phyloP scores from a whole-genome alignment of 2,888 invertebrate species.

The Pammene fasciana region DNA sequence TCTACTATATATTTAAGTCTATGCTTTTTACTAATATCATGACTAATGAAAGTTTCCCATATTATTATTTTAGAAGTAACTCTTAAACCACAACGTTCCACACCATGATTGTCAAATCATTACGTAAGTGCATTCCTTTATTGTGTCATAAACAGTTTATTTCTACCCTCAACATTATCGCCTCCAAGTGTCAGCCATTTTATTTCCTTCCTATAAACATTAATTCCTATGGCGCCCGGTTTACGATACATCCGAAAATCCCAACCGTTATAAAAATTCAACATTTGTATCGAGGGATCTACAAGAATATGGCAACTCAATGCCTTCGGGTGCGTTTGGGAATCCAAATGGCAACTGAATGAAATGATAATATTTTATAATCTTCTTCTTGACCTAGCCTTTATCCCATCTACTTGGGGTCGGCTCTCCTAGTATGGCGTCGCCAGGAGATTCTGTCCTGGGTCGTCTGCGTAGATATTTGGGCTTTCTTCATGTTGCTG shows the following conservation, averaged over 20 bases:
- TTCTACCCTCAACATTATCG: slow-evolving; percentile 22
- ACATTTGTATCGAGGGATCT: background rate
- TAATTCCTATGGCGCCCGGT: slow-evolving; percentile 4
- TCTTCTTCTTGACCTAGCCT: too few species aligned
- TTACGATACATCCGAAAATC: slow-evolving; percentile 14
- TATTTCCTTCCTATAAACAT: slow-evolving; percentile 32
- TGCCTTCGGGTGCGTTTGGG: background rate
- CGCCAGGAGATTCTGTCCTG: too few species aligned
- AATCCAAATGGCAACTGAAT: background rate
- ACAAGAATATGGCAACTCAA: background rate
- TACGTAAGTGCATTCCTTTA: slow-evolving; percentile 16
- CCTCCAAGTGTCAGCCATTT: slow-evolving; percentile 18
- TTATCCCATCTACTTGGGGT: too few species aligned
- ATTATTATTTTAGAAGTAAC: too few species aligned
- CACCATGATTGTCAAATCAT: slow-evolving; percentile 1
- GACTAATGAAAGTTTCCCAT: too few species aligned
- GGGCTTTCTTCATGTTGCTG: too few species aligned
- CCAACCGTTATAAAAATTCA: background rate
- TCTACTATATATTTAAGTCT: too few species aligned
- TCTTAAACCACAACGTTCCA: background rate
- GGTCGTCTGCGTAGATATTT: too few species aligned
- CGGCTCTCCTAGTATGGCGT: too few species aligned
- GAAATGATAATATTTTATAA: background rate
- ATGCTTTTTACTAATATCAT: too few species aligned
- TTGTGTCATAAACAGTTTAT: slow-evolving; percentile 28